Evolutionary conservation across 2,797 vertebrate species (phyloP), one percentile per base, ranked within the genome.

Genomic region (Eurystomus glaucurus): DNA sequence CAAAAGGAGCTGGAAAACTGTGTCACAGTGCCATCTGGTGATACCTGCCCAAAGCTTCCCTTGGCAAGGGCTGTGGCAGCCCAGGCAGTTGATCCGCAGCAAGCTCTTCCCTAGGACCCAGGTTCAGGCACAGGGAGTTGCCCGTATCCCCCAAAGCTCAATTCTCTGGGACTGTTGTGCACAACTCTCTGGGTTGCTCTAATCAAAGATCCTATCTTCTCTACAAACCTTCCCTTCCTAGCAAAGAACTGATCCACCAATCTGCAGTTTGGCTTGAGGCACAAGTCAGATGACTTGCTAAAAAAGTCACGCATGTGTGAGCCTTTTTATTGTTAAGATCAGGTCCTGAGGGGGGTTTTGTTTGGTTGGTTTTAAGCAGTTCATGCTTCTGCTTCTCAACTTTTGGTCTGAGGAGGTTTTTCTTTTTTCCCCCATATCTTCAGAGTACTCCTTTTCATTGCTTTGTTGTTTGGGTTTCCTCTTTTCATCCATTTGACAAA

Each of bases 11-110:
- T 71, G 33, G 62, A 96, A 93, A 85, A 79, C 96, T 94, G 95
- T 97, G 96, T 96, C 91, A 96, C 97, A 97, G 95, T 97, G 97
- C 96, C 97, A 97, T 76, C 97, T 97, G 94, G 93, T 26, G 97
- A 97, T 94, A 93, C 77, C 64, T 92, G 94, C 92, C 93, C 84
- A 41, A 46, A 39, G 54, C 88, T n/a, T 22, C 46, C 31, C 3
- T 54, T 64, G 90, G 76, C 35, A 15, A 26, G 87, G 54, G n/a
- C 75, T 41, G 41, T 0, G 5, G 41, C 23, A 1, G 1, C 52
- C 4, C 2, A 17, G 39, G 55, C 46, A 2, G 13, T 11, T 35
- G 25, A 31, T 85, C 46, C 1, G 2, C 23, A 31, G 80, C n/a
- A n/a, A n/a, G n/a, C n/a, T 60, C 52, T 88, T 74, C 57, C n/a